A percentile compares a stretch with the other conserved stretches of the same genome.
phyloP scores from a whole-genome alignment of 2,113 vertebrate species.

The Suncus etruscus region DNA sequence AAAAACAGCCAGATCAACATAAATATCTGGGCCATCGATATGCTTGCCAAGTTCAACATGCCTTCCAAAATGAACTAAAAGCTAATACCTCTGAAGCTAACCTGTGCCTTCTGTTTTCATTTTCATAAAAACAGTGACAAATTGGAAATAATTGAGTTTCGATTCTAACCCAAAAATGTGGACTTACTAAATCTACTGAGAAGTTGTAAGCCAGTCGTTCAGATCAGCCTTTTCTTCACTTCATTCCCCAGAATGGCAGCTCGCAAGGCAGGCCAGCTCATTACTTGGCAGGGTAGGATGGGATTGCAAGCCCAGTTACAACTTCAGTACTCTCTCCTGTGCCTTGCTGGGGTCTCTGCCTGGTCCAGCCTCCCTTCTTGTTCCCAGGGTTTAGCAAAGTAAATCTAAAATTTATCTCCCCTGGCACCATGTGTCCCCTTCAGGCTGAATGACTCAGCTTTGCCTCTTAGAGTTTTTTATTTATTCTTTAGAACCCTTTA shows the following conservation, averaged over 20 bases:
- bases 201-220: neutral
- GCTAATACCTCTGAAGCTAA: constrained; percentile 27
- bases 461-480: constrained; percentile 61
- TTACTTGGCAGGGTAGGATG: too few relatives aligned
- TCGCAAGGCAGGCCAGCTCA: neutral
- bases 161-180: constrained; percentile 32
- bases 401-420: constrained; percentile 50
- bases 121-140: constrained; percentile 44
- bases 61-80: constrained; percentile 19
- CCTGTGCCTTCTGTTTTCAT: constrained; percentile 31
- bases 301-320: neutral
- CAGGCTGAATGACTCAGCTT: constrained; percentile 36
- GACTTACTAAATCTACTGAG: constrained; percentile 55
- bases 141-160: constrained; percentile 28
- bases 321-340: neutral
- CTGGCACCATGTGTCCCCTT: constrained; percentile 1
- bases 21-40: neutral
- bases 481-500: constrained; percentile 75
- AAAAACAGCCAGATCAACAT: constrained; percentile 64
- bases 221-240: neutral
- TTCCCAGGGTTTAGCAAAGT: neutral
- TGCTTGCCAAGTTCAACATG: neutral
- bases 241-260: neutral
- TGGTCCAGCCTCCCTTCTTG: fast-evolving
- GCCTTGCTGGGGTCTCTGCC: neutral